Evolutionary conservation across 2,113 vertebrate species (phyloP).

Genomic region (Pipra filicauda): DNA sequence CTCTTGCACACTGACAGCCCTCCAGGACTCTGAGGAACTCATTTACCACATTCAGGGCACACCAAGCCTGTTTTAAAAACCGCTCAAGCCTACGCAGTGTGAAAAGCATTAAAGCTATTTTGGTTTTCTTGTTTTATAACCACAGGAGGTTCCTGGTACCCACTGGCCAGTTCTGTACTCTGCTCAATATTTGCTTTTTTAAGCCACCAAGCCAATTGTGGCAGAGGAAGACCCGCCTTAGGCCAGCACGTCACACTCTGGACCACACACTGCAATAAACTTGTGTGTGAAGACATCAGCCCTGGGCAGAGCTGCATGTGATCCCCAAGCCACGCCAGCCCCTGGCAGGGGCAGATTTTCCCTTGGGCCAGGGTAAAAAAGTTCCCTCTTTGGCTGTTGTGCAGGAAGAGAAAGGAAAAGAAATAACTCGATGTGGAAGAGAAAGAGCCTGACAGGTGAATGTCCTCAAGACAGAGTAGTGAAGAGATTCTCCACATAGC

Average conservation of each 20-base stretch:
- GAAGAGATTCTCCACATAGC: not conserved
- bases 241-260: not conserved
- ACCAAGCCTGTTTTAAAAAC: not conserved
- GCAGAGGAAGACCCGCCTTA: not conserved
- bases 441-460: not conserved
- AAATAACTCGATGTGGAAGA: not conserved
- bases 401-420: not conserved
- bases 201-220: not conserved
- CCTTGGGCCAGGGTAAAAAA: not conserved
- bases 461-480: not conserved
- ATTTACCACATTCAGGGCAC: not conserved
- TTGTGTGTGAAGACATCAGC: not conserved
- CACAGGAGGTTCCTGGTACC: not conserved
- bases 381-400: not conserved
- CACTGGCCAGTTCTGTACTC: not conserved
- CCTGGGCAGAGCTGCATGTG: not conserved
- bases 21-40: not conserved
- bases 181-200: not conserved
- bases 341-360: not conserved
- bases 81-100: not conserved
- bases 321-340: not conserved
- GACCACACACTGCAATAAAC: not conserved
- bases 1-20: not conserved
- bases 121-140: conserved; percentile 11
- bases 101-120: not conserved